Base-by-base conservation (phyloP, 2,113 vertebrate species). In the Rutilus rutilus region DNA sequence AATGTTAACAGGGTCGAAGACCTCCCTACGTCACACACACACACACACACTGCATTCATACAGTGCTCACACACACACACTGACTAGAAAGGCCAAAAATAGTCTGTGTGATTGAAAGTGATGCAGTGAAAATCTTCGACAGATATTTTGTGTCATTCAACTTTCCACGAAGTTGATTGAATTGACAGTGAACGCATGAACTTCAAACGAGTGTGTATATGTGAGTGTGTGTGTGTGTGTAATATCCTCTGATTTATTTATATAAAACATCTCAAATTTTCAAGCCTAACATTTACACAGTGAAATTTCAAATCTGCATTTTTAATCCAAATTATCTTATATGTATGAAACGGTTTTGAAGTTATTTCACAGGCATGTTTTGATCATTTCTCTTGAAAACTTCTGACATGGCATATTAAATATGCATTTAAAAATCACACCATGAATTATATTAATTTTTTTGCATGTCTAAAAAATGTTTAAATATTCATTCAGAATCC, bases 1-100 rank as follows among this genome's bases (percentile, higher is more conserved):
- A 50, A 86, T 79, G 73, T 92, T 89, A 82, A 85, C 83, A 73
- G 82, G 80, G 79, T 89, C 84, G 82, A 86, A 71, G 88, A 87
- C 75, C 86, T 82, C 77, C 80, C 87, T 65, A 69, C 67, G 39
- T 64, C 45, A 81, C 67, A 84, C 50, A 15, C 47, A 54, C 27
- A 69, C n/a, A n/a, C 62, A 54, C 30, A 69, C 62, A 52, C 52
- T 54, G 57, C 59, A 54, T 23, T 74, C 54, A 75, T 45, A 71
- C 52, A 69, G n/a, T 14, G 42, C 62, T 73, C 42, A 21, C 39
- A 25, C 50, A 82, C 57, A 81, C 76, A 47, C 60, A 71, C 71
- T 62, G n/a, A 73, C 27, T 62, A 59, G 12, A 83, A 42, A 85
- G 21, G 67, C 21, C 80, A n/a, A 79, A 77, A 80, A 59, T 78